A percentile compares a stretch with the other conserved stretches of the same genome.
phyloP scores from a whole-genome alignment of 2,113 vertebrate genomes.

The Poeciliopsis occidentalis region DNA sequence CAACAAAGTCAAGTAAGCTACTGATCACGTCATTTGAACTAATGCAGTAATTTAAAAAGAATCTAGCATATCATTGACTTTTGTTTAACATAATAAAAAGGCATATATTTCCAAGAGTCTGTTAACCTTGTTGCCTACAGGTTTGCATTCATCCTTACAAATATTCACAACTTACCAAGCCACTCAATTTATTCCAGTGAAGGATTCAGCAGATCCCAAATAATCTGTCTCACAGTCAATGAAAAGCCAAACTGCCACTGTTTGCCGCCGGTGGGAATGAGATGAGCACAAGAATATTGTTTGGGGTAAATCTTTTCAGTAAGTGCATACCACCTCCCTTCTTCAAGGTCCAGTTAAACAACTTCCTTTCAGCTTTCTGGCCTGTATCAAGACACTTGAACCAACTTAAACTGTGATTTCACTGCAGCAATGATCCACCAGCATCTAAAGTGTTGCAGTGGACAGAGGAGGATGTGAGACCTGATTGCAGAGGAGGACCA shows the following conservation, averaged over 20 bases:
- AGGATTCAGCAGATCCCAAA: conserved; percentile 1
- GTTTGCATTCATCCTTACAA: neutral
- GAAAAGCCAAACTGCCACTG: conserved; percentile 38
- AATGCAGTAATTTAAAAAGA: too few species aligned
- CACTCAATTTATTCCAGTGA: conserved; percentile 5
- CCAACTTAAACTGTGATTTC: conserved; percentile 14
- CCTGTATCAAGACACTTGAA: conserved; percentile 12
- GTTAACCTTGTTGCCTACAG: neutral
- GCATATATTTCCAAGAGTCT: neutral
- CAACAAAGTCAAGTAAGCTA: neutral
- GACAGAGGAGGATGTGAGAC: conserved; percentile 9
- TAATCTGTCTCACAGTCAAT: conserved; percentile 11
- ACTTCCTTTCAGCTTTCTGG: neutral
- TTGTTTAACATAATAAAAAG: neutral
- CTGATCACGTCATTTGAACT: neutral
- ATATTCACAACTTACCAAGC: conserved; percentile 50
- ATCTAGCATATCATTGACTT: too few species aligned
- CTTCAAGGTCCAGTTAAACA: conserved; percentile 45
- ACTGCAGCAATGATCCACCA: neutral
- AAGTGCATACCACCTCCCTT: conserved; percentile 30
- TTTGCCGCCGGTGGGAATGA: conserved; percentile 13
- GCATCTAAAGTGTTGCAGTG: neutral
- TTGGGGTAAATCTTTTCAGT: conserved; percentile 8
- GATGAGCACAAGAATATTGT: conserved; percentile 28
- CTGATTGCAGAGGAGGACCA: conserved; percentile 3